Percentiles rank a stretch among this genome's conserved stretches.
Conservation (phyloP, 2,113 vertebrate species). For the Chionodraco myersi region DNA sequence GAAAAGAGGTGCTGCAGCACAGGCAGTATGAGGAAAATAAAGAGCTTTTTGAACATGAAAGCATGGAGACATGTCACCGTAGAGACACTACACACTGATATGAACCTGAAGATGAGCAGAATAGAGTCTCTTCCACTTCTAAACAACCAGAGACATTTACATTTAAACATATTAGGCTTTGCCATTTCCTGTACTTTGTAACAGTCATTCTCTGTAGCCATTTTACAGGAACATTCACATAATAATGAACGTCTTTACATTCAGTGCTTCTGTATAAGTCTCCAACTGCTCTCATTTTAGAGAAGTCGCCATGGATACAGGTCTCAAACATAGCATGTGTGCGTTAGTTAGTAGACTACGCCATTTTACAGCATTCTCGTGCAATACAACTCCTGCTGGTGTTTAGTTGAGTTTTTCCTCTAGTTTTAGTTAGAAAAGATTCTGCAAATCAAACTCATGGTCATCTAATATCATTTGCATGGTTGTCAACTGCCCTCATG, state of each 20-base stretch:
- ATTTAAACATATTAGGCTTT: not conserved
- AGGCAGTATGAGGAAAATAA: too few relatives aligned
- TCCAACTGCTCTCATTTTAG: not conserved
- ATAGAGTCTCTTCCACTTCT: not conserved
- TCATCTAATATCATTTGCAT: not conserved
- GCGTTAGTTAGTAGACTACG: not conserved
- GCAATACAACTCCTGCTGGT: not conserved
- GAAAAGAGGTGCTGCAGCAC: too few relatives aligned
- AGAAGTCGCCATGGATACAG: conserved; percentile 24
- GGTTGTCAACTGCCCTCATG: not conserved
- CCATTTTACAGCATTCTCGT: not conserved
- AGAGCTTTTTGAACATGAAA: too few relatives aligned
- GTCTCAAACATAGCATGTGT: not conserved
- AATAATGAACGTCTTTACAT: not conserved
- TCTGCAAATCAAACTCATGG: too few relatives aligned
- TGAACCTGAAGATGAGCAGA: too few relatives aligned
- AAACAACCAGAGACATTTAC: not conserved
- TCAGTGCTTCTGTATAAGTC: not conserved
- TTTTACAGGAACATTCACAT: not conserved
- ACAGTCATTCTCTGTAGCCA: not conserved
- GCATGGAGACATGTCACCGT: too few relatives aligned
- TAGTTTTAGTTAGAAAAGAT: too few relatives aligned
- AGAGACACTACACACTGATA: too few relatives aligned
- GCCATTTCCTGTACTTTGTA: not conserved
- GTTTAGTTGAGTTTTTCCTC: too few relatives aligned